Evolutionary conservation across 2,797 vertebrate species (phyloP).

Genomic region (Anguilla megastoma): DNA sequence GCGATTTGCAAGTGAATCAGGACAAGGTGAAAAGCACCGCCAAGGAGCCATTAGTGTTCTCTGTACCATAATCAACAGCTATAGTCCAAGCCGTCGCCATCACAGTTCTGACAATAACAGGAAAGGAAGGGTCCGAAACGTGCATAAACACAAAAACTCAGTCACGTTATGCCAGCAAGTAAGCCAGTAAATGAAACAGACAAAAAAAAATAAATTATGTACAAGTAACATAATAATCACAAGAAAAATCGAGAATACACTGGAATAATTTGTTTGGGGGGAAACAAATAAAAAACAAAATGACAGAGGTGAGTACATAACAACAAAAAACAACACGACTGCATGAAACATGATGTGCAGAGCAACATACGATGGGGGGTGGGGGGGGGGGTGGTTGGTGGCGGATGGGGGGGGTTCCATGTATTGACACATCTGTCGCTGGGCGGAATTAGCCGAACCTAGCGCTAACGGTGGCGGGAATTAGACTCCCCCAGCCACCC

Average conservation of each 20-base stretch:
- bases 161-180: too few relatives aligned
- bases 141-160: not conserved
- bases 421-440: not conserved
- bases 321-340: conserved; percentile 29
- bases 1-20: not conserved
- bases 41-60: not conserved
- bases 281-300: not conserved
- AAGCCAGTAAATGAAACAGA: not conserved
- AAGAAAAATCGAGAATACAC: not conserved
- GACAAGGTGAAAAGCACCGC: not conserved
- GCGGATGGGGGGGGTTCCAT: not conserved
- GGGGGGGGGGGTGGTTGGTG: not conserved
- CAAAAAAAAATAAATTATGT: not conserved
- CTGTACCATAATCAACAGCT: not conserved
- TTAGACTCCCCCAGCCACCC: not conserved
- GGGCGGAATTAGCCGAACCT: not conserved
- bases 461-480: too few relatives aligned
- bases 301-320: conserved; percentile 44
- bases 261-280: not conserved
- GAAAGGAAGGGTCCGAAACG: not conserved
- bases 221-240: not conserved
- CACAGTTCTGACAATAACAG: not conserved
- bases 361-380: not conserved
- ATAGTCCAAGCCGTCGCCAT: not conserved
- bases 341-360: not conserved